Evolutionary conservation across 2,888 invertebrate species (phyloP).

Genomic region (Eremobia ochroleuca): DNA sequence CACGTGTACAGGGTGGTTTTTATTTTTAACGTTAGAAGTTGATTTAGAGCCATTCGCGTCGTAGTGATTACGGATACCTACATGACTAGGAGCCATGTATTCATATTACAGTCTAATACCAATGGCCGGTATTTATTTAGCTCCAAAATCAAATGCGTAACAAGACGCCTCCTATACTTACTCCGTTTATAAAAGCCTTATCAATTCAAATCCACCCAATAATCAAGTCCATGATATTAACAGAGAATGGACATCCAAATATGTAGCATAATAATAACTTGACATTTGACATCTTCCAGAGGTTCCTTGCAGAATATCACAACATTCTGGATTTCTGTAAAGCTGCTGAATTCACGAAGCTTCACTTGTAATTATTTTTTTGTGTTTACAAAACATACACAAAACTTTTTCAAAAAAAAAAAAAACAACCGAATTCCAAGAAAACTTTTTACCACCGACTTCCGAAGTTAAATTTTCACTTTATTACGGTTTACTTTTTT

Average conservation of each 20-base stretch:
- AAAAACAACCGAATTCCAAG: too few relatives aligned
- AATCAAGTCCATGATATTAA: not conserved
- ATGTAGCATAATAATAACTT: not conserved
- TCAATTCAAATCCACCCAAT: not conserved
- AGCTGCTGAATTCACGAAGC: not conserved
- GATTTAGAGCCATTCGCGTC: not conserved
- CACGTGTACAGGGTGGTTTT: constrained; percentile 66
- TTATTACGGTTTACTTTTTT: not conserved
- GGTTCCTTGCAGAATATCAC: not conserved
- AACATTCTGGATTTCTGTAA: not conserved
- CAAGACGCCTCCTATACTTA: not conserved
- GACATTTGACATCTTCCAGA: not conserved
- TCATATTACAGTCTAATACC: too few relatives aligned
- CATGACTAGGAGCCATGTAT: not conserved
- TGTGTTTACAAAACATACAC: not conserved
- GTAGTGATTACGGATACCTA: not conserved
- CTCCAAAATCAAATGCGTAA: not conserved
- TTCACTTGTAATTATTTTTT: not conserved
- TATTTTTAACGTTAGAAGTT: constrained; percentile 27
- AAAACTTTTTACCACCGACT: too few relatives aligned
- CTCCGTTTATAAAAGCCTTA: not conserved
- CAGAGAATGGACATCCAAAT: not conserved
- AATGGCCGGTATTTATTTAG: not conserved
- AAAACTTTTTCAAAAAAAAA: too few relatives aligned
- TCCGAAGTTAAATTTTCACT: not conserved